phyloP scores from a whole-genome alignment of 2,888 invertebrate species.

The Villa cingulata region DNA sequence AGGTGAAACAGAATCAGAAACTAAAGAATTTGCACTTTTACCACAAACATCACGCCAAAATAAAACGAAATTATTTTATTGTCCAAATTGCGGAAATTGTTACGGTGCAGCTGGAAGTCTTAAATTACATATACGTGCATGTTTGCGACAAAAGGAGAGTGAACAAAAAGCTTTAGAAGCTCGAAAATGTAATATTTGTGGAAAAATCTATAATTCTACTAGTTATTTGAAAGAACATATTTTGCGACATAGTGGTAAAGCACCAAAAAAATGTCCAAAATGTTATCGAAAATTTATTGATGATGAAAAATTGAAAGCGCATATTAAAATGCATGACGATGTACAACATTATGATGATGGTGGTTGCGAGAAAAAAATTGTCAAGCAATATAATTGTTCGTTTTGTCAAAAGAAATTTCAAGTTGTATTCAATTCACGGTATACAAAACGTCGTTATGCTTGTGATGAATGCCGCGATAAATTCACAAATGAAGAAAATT shows the following conservation, averaged over 20 bases:
- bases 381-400: slow-evolving; percentile 33
- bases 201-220: slow-evolving; percentile 33
- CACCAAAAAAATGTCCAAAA: slow-evolving; percentile 30
- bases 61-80: slow-evolving; percentile 29
- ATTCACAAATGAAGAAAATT: slow-evolving; percentile 31
- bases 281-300: slow-evolving; percentile 34
- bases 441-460: slow-evolving; percentile 33
- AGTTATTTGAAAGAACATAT: slow-evolving; percentile 33
- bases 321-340: slow-evolving; percentile 32
- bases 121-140: slow-evolving; percentile 33
- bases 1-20: not conserved
- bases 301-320: slow-evolving; percentile 27
- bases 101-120: slow-evolving; percentile 34
- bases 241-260: slow-evolving; percentile 32
- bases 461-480: slow-evolving; percentile 34
- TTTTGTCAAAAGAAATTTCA: slow-evolving; percentile 32
- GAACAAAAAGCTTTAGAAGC: slow-evolving; percentile 27
- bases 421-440: slow-evolving; percentile 32
- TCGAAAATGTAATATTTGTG: slow-evolving; percentile 32
- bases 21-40: slow-evolving; percentile 8
- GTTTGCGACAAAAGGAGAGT: slow-evolving; percentile 26
- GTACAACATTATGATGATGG: slow-evolving; percentile 6
- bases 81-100: slow-evolving; percentile 34
- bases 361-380: slow-evolving; percentile 27
- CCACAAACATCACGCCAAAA: slow-evolving; percentile 7